These are phyloP conservation scores for Ethmia dodecea DNA, from an alignment of 2,888 invertebrate species.

Conservation along the genomic window DNA sequence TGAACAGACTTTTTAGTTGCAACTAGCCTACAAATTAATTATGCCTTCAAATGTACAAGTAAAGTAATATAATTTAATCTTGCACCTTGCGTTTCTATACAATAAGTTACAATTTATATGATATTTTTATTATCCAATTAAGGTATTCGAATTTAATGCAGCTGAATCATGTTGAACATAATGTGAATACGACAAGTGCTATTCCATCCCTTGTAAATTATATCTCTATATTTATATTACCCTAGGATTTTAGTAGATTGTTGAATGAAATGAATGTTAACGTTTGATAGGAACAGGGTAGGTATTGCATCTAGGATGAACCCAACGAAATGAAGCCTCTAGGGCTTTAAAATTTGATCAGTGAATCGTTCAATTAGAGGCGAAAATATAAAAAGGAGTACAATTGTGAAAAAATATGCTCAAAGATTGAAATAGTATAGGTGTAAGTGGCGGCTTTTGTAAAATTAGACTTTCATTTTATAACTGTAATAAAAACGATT, in stretches of 20 bases:
- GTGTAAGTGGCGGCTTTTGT: slow-evolving; percentile 6
- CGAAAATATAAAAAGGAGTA: slow-evolving; percentile 1
- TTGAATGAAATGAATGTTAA: slow-evolving; percentile 34
- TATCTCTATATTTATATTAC: slow-evolving; percentile 27
- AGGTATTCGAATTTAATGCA: too few species aligned
- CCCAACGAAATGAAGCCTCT: slow-evolving; percentile 52
- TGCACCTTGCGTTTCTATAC: too few species aligned
- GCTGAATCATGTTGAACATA: too few species aligned
- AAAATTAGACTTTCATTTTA: slow-evolving; percentile 15
- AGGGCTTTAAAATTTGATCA: slow-evolving; percentile 25
- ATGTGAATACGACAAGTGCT: slow-evolving; percentile 34
- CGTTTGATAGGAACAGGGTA: slow-evolving; percentile 59
- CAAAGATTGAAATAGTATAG: slow-evolving; percentile 6
- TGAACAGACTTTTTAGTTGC: too few species aligned
- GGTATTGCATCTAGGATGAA: slow-evolving; percentile 53
- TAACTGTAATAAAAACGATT: slow-evolving; percentile 19
- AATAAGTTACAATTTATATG: too few species aligned
- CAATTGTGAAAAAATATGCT: slow-evolving; percentile 6
- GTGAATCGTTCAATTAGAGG: slow-evolving; percentile 15
- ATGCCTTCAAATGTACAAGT: too few species aligned
- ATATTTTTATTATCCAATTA: too few species aligned
- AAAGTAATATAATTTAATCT: too few species aligned
- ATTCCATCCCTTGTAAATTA: slow-evolving; percentile 43
- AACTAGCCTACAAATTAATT: too few species aligned
- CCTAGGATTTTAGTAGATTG: slow-evolving; percentile 13